Base-by-base conservation (phyloP, 1,140 invertebrate species). In the Eriosoma lanigerum region DNA sequence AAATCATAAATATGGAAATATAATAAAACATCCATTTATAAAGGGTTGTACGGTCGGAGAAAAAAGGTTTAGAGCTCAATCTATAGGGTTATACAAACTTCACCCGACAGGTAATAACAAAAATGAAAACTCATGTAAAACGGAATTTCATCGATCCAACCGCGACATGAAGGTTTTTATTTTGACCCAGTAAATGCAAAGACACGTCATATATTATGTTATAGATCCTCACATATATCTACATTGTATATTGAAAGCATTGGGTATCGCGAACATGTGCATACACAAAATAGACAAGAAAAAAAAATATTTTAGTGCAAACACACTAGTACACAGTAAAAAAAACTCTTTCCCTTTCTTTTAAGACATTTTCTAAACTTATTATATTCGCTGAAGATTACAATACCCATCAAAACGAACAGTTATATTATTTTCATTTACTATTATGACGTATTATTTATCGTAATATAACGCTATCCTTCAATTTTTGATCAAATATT, bases 171-270 rank as follows among this genome's bases (percentile, higher is more conserved):
- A n/a, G 66, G 50, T 73, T 54, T 32, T 56, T 29, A n/a, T 26
- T 73, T 26, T 50, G 48, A 73, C 48, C 70, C 70, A 32, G 50
- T 73, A 73, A 54, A 73, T n/a, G 8, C 44, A 15, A n/a, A 68
- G 17, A 21, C 24, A 68, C 66, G 9, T 15, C 13, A 4, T 8
- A 15, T 13, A 24, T n/a, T n/a, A 62, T 24, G 60, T 24, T 46
- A 24, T n/a, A 24, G 32, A 62, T 26, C 60, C 10, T 8, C 32
- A 19, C 32, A 17, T 44, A 19, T 66, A 19, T 38, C 32, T 68
- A 46, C 46, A 46, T 13, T n/a, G 21, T 50, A 15, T 72, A 70
- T 50, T 13, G 21, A 24, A 50, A 38, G 44, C 44, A 13, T 24
- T 46, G 66, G 17, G 15, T 10, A 4, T 26, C 46, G 24, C 15